phyloP scores from a whole-genome alignment of 2,888 invertebrate species.

The Cosmia trapezina region DNA sequence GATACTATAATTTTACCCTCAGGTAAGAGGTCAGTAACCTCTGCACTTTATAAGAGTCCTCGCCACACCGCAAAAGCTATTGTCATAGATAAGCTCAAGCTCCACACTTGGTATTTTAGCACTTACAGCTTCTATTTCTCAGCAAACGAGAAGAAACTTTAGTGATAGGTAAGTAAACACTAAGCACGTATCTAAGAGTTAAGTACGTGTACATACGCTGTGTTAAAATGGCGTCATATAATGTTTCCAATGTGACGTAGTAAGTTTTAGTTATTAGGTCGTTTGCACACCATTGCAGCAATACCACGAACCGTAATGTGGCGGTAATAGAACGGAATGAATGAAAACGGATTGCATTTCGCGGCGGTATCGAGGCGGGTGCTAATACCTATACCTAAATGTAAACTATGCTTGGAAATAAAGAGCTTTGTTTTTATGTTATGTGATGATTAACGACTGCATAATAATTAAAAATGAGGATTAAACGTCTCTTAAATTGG shows the following conservation, averaged over 20 bases:
- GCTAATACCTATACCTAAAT: conserved; percentile 9
- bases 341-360: conserved; percentile 44
- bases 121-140: conserved; percentile 34
- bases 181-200: conserved; percentile 29
- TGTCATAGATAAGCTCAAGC: conserved; percentile 46
- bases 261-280: conserved; percentile 45
- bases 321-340: conserved; percentile 17
- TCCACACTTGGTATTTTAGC: conserved; percentile 40
- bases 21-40: conserved; percentile 18
- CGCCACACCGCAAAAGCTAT: conserved; percentile 20
- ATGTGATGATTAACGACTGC: background rate
- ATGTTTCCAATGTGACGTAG: conserved; percentile 19
- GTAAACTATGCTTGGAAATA: background rate
- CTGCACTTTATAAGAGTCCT: background rate
- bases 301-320: conserved; percentile 6
- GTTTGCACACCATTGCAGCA: conserved; percentile 34
- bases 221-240: conserved; percentile 19
- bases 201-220: conserved; percentile 12
- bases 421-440: background rate
- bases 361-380: background rate
- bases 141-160: conserved; percentile 50
- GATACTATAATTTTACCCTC: background rate
- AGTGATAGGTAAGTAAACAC: conserved; percentile 31
- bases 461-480: background rate
- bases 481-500: background rate